Conservation (phyloP, 2,113 vertebrate genomes). For the Bubo blakistoni region DNA sequence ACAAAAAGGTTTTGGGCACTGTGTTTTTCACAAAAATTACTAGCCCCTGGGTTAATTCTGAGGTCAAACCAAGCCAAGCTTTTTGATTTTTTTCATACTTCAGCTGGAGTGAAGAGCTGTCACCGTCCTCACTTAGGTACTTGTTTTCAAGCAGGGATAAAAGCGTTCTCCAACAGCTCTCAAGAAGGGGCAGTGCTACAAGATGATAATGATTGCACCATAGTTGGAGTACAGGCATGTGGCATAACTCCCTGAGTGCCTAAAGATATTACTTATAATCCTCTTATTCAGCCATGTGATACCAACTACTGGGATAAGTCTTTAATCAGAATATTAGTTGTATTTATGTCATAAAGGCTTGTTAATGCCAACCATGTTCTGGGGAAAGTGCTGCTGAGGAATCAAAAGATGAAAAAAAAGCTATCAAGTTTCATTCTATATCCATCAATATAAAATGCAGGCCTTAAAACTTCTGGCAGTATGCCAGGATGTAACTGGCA, state of each 20-base stretch:
- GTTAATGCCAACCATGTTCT: background rate
- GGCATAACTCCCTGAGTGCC: background rate
- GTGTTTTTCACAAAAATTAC: background rate
- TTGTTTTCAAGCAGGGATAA: background rate
- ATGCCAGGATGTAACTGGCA: background rate
- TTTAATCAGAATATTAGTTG: constrained; percentile 30
- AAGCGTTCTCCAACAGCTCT: background rate
- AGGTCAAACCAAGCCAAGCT: background rate
- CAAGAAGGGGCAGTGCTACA: background rate
- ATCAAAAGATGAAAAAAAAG: background rate
- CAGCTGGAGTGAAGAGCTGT: background rate
- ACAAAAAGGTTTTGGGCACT: background rate
- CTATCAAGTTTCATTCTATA: background rate
- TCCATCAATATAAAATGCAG: background rate
- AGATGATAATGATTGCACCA: background rate
- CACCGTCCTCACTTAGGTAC: background rate
- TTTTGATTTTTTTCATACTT: background rate
- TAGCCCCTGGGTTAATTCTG: background rate
- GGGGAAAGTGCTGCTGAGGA: background rate
- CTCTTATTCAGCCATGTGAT: constrained; percentile 27
- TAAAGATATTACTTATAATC: constrained; percentile 35
- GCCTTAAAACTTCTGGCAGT: background rate
- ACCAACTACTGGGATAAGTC: background rate
- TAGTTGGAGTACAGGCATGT: background rate
- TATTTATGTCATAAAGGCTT: background rate